These are phyloP conservation scores for Oasisia sp. DNA, from an alignment of 2,888 invertebrate genomes.

Conservation along the genomic window DNA sequence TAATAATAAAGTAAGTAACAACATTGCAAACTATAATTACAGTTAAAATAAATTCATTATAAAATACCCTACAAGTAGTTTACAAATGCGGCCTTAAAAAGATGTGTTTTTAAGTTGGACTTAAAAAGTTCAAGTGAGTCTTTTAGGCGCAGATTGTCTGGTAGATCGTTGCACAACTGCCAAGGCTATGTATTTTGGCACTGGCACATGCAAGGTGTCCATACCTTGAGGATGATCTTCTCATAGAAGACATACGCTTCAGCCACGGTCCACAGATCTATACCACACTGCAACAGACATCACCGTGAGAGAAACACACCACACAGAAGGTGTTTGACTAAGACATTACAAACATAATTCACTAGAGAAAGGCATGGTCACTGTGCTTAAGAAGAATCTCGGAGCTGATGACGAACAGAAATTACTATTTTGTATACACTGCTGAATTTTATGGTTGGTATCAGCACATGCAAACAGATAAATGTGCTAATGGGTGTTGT, in stretches of 20 bases:
- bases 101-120: too few species aligned
- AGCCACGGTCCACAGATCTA: constrained; percentile 90
- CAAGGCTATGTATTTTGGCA: neutral
- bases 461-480: neutral
- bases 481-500: too few species aligned
- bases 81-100: too few species aligned
- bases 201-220: neutral
- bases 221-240: constrained; percentile 84
- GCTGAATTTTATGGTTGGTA: neutral
- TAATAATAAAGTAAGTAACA: too few species aligned
- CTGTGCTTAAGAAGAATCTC: neutral
- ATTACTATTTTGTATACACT: neutral
- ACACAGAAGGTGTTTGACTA: constrained; percentile 14
- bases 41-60: too few species aligned
- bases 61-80: too few species aligned
- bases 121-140: too few species aligned
- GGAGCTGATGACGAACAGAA: neutral
- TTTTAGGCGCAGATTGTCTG: too few species aligned
- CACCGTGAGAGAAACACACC: neutral
- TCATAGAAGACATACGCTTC: constrained; percentile 99
- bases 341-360: neutral
- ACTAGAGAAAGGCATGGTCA: neutral
- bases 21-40: too few species aligned
- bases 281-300: constrained; percentile 71
- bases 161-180: too few species aligned